These are phyloP conservation scores for Drosophila ambigua DNA, from an alignment of 1,140 invertebrate genomes.

Conservation along the genomic window DNA sequence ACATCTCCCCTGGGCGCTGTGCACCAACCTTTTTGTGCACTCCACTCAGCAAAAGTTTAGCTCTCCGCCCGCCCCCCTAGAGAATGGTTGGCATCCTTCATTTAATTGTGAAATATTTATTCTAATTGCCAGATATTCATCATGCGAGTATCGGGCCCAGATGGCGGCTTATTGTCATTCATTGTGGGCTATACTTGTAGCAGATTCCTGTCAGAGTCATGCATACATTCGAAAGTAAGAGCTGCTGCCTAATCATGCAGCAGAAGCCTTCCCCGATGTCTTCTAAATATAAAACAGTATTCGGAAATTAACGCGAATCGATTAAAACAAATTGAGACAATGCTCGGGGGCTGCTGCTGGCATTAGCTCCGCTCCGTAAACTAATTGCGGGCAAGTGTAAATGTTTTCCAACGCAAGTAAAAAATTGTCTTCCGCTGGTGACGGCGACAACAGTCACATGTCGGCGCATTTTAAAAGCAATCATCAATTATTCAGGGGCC, in stretches of 20 bases:
- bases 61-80: not conserved
- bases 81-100: conserved; percentile 26
- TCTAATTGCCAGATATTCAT: no score
- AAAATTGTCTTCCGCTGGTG: conserved; percentile 68
- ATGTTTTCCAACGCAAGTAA: conserved; percentile 55
- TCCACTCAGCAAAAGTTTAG: conserved; percentile 12
- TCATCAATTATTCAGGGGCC: conserved; percentile 74
- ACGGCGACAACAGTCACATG: conserved; percentile 69
- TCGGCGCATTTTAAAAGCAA: conserved; percentile 79
- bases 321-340: conserved; percentile 77
- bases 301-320: conserved; percentile 76
- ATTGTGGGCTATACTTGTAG: no score
- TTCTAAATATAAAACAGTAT: conserved; percentile 27
- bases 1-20: conserved; percentile 33
- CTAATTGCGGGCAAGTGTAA: conserved; percentile 81
- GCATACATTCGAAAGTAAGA: no score
- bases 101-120: conserved; percentile 4
- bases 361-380: conserved; percentile 61
- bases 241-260: no score
- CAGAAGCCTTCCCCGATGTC: no score
- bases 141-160: no score
- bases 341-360: conserved; percentile 22
- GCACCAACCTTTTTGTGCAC: conserved; percentile 14
- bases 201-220: no score
- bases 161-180: no score